phyloP scores from a whole-genome alignment of 2,888 invertebrate species.

The Stegana nigrithorax region DNA sequence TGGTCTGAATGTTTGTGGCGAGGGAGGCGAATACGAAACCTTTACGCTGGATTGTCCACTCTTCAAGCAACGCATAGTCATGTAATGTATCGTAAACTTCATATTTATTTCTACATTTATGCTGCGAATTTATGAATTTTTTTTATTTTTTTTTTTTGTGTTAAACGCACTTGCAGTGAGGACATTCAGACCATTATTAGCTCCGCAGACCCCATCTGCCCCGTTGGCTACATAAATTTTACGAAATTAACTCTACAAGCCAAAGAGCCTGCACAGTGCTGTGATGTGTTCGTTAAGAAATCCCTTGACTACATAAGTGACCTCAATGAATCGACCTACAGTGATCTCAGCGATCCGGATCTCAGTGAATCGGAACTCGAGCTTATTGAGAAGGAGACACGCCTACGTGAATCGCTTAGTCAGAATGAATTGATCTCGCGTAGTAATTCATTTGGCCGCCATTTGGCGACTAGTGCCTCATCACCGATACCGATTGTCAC shows the following conservation, averaged over 20 bases:
- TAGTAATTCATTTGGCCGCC: conserved; percentile 67
- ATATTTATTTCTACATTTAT: neutral
- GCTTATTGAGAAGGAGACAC: conserved; percentile 71
- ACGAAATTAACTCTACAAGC: conserved; percentile 83
- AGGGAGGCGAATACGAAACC: conserved; percentile 99
- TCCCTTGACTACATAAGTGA: conserved; percentile 74
- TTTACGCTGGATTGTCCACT: conserved; percentile 97
- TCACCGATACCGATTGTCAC: conserved; percentile 68
- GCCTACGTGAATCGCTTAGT: conserved; percentile 67
- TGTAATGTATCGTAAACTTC: conserved; percentile 76
- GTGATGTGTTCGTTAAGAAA: conserved; percentile 71
- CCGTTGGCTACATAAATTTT: conserved; percentile 94
- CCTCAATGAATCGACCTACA: conserved; percentile 75
- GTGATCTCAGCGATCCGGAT: conserved; percentile 75
- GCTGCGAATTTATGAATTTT: neutral
- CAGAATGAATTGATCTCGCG: conserved; percentile 68
- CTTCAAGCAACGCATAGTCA: conserved; percentile 87
- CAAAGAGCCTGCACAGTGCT: conserved; percentile 69
- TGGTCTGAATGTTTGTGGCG: conserved; percentile 95
- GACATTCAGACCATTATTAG: conserved; percentile 88
- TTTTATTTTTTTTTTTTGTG: too few relatives aligned
- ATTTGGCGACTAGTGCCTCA: conserved; percentile 62
- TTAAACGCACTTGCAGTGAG: conserved; percentile 81
- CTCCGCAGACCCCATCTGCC: conserved; percentile 91
- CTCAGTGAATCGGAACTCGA: conserved; percentile 75